These are phyloP conservation scores for Oegoconia quadripuncta DNA, from an alignment of 2,888 invertebrate species.

Conservation along the genomic window DNA sequence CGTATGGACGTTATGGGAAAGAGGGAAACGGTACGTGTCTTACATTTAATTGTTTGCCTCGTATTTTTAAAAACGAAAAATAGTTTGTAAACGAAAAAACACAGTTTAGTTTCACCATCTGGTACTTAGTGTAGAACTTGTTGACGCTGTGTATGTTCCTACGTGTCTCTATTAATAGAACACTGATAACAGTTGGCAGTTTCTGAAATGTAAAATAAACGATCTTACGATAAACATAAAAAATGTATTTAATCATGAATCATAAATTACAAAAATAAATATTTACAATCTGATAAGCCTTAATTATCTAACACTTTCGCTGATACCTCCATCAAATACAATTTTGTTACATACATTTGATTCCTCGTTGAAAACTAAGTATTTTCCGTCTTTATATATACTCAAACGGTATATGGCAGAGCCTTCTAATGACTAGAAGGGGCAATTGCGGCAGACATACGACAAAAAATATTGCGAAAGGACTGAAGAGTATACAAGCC, in stretches of 20 bases:
- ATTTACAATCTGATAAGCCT: slow-evolving; percentile 7
- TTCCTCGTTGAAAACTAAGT: background rate
- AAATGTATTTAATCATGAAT: slow-evolving; percentile 9
- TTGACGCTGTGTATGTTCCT: too few species aligned
- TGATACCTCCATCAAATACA: background rate
- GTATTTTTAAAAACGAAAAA: too few species aligned
- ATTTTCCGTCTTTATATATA: slow-evolving; percentile 64
- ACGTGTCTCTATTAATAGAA: too few species aligned
- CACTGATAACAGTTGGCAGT: too few species aligned
- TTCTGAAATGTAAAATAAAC: background rate
- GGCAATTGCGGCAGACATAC: slow-evolving; percentile 85
- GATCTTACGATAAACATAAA: slow-evolving; percentile 2
- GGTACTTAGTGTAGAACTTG: too few species aligned
- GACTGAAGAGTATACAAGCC: slow-evolving; percentile 82
- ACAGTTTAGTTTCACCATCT: too few species aligned
- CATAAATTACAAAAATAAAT: slow-evolving; percentile 9
- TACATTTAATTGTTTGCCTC: too few species aligned
- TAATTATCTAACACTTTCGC: background rate
- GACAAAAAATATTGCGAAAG: slow-evolving; percentile 82
- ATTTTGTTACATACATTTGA: background rate
- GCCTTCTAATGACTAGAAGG: slow-evolving; percentile 81
- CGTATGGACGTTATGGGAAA: too few species aligned
- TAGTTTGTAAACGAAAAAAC: too few species aligned
- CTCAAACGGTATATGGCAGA: slow-evolving; percentile 83
- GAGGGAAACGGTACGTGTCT: too few species aligned